A percentile compares a stretch with the other conserved stretches of the same genome.
Evolutionary conservation across 2,797 vertebrate species (phyloP).

Genomic region (Enteromius radiatus): DNA sequence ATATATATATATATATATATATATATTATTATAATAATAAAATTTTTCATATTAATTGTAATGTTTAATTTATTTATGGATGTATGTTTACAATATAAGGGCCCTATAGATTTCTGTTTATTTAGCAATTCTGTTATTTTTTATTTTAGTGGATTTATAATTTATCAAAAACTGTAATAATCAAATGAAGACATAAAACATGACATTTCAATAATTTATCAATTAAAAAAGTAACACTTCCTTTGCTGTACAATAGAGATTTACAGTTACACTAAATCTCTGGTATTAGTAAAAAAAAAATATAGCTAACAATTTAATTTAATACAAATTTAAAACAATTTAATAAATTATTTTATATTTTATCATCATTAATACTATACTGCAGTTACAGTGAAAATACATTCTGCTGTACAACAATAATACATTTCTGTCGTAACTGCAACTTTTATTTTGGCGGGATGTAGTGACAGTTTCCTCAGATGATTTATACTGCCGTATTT

Average conservation of each 20-base stretch:
- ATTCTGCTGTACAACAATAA: not conserved
- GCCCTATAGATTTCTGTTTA: too few relatives aligned
- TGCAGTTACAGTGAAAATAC: not conserved
- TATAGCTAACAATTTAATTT: not conserved
- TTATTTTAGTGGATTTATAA: too few relatives aligned
- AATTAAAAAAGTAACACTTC: not conserved
- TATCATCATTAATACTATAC: not conserved
- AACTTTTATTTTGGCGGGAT: not conserved
- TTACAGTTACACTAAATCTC: not conserved
- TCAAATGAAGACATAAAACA: too few relatives aligned
- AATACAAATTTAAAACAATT: too few relatives aligned
- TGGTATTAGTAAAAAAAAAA: not conserved
- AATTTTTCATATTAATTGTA: too few relatives aligned
- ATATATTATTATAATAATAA: too few relatives aligned
- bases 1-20: too few relatives aligned
- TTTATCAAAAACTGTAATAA: too few relatives aligned
- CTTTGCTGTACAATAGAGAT: not conserved
- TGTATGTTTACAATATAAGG: too few relatives aligned
- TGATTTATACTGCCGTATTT: not conserved
- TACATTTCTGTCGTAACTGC: not conserved
- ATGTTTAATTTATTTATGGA: too few relatives aligned
- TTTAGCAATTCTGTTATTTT: too few relatives aligned
- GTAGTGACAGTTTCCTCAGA: not conserved
- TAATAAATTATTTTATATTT: too few relatives aligned
- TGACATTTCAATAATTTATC: not conserved